These are phyloP conservation scores for Notolepis coatsorum DNA, from an alignment of 2,797 vertebrate species.

Conservation along the genomic window DNA sequence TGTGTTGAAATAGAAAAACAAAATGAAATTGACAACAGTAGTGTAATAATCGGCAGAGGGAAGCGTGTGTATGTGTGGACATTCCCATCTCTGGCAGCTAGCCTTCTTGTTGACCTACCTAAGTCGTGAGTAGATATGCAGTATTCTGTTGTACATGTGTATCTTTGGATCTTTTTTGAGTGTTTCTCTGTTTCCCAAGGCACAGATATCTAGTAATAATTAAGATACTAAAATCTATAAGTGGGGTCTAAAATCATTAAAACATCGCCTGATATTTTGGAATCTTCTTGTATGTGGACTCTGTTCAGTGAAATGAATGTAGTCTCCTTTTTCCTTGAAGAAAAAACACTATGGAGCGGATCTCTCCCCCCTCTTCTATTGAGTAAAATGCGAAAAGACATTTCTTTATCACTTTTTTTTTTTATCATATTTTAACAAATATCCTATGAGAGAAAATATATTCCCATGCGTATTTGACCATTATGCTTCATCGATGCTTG, in stretches of 20 bases:
- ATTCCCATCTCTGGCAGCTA: constrained; percentile 93
- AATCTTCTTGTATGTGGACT: constrained; percentile 85
- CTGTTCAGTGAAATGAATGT: constrained; percentile 92
- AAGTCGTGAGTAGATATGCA: constrained; percentile 89
- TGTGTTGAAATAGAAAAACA: constrained; percentile 48
- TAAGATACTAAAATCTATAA: constrained; percentile 65
- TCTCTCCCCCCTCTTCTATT: constrained; percentile 77
- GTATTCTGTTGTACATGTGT: constrained; percentile 93
- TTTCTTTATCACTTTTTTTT: constrained; percentile 82
- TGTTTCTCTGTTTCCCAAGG: constrained; percentile 86
- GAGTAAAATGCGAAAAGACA: constrained; percentile 82
- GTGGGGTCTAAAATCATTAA: constrained; percentile 86
- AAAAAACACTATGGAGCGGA: constrained; percentile 86
- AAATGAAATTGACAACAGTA: constrained; percentile 64
- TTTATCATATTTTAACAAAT: constrained; percentile 88
- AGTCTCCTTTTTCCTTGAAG: constrained; percentile 80
- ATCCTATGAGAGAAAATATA: constrained; percentile 87
- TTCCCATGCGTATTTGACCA: constrained; percentile 89
- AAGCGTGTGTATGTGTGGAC: constrained; percentile 81
- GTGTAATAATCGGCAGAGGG: constrained; percentile 79
- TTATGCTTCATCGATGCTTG: constrained; percentile 89
- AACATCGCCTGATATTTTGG: constrained; percentile 82
- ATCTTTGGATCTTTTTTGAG: constrained; percentile 87
- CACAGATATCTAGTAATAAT: constrained; percentile 81
- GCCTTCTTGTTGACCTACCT: constrained; percentile 84